phyloP scores from a whole-genome alignment of 2,888 invertebrate genomes.

The Pyrochroa serraticornis region DNA sequence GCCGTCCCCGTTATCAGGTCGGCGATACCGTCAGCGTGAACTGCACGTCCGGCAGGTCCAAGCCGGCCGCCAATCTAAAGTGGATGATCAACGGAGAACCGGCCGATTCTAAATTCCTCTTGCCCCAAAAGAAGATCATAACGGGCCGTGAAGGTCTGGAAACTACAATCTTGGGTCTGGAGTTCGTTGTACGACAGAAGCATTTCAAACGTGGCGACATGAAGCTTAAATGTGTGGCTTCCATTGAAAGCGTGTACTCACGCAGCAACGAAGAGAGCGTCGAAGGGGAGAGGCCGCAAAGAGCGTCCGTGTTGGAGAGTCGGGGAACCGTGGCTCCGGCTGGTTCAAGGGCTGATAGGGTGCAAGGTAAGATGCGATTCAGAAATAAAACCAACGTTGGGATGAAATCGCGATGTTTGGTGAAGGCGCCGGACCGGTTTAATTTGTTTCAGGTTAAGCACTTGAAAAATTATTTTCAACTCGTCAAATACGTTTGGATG shows the following conservation, averaged over 20 bases:
- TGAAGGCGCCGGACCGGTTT: neutral
- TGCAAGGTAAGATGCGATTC: slow-evolving; percentile 64
- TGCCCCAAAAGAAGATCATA: slow-evolving; percentile 61
- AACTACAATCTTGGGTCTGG: slow-evolving; percentile 76
- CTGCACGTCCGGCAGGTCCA: slow-evolving; percentile 82
- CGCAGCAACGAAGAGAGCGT: slow-evolving; percentile 88
- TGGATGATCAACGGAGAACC: slow-evolving; percentile 90
- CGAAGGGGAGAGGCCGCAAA: slow-evolving; percentile 75
- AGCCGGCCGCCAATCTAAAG: slow-evolving; percentile 80
- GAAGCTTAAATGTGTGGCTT: slow-evolving; percentile 88
- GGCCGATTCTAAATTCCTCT: slow-evolving; percentile 58
- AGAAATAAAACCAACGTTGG: neutral
- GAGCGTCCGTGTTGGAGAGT: slow-evolving; percentile 78
- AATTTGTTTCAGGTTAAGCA: neutral
- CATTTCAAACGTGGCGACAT: slow-evolving; percentile 86
- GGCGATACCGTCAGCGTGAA: slow-evolving; percentile 83
- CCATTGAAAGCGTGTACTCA: slow-evolving; percentile 86
- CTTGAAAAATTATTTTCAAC: neutral
- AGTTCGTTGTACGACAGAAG: slow-evolving; percentile 79
- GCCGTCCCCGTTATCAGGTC: slow-evolving; percentile 79
- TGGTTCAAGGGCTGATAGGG: slow-evolving; percentile 70
- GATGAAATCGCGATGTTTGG: neutral
- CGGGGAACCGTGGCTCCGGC: slow-evolving; percentile 68
- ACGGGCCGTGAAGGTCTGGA: slow-evolving; percentile 73
- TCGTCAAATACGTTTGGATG: no score